phyloP scores from a whole-genome alignment of 2,888 invertebrate species.

The Callosobruchus maculatus region DNA sequence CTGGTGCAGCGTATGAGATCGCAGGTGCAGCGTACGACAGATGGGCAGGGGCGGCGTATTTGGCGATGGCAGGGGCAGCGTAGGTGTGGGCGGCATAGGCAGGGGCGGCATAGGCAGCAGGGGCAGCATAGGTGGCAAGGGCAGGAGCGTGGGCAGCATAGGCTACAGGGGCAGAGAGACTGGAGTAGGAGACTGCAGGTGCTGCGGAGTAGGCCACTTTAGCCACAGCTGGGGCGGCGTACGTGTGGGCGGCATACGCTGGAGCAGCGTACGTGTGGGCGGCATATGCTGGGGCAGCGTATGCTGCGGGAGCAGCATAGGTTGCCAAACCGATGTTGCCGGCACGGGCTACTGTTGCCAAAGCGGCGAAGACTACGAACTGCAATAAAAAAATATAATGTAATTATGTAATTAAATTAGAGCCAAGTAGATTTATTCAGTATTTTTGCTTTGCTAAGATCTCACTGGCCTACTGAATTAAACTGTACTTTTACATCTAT shows the following conservation, averaged over 20 bases:
- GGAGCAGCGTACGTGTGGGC: constrained; percentile 31
- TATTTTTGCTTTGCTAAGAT: too few species aligned
- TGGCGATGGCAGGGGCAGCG: constrained; percentile 24
- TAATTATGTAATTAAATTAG: too few species aligned
- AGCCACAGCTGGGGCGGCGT: constrained; percentile 43
- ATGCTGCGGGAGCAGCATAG: constrained; percentile 17
- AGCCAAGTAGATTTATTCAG: too few species aligned
- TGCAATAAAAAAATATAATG: constrained; percentile 13
- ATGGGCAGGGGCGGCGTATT: constrained; percentile 33
- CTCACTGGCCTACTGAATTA: too few species aligned
- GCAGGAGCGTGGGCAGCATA: constrained; percentile 26
- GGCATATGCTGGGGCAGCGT: constrained; percentile 16
- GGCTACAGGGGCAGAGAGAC: constrained; percentile 43
- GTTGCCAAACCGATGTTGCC: constrained; percentile 27
- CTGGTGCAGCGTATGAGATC: constrained; percentile 21
- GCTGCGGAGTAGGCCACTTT: constrained; percentile 30
- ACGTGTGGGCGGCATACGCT: constrained; percentile 41
- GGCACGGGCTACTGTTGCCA: constrained; percentile 25
- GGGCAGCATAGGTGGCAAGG: not conserved
- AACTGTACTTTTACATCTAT: too few species aligned
- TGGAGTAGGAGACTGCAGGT: constrained; percentile 46
- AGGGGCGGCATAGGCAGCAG: constrained; percentile 25
- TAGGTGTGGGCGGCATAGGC: constrained; percentile 41
- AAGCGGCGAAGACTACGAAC: constrained; percentile 28
- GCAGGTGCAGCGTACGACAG: constrained; percentile 7